A percentile compares a stretch with the other conserved stretches of the same genome.
phyloP scores from a whole-genome alignment of 2,113 vertebrate species.

The Coturnix japonica region DNA sequence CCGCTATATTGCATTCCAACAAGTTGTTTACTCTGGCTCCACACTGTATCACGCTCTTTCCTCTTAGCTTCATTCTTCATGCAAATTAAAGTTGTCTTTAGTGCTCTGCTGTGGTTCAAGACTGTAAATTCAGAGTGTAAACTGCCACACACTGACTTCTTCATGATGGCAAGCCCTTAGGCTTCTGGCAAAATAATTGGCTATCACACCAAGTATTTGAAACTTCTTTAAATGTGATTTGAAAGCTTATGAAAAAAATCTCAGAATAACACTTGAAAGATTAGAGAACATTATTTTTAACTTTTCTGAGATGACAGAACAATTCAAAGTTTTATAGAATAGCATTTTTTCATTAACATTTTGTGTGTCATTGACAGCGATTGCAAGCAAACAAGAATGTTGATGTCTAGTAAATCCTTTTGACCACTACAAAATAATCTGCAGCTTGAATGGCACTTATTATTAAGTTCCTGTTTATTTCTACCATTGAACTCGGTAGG shows the following conservation, averaged over 20 bases:
- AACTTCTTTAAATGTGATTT: not conserved
- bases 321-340: not conserved
- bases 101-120: not conserved
- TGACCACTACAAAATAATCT: not conserved
- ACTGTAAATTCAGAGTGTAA: not conserved
- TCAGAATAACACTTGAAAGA: not conserved
- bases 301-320: not conserved
- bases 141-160: not conserved
- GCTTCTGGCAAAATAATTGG: not conserved
- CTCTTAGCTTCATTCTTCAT: not conserved
- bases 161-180: not conserved
- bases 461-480: not conserved
- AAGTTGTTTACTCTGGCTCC: not conserved
- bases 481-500: not conserved
- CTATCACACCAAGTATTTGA: not conserved
- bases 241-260: not conserved
- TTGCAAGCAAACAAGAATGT: not conserved
- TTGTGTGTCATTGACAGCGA: not conserved
- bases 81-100: not conserved
- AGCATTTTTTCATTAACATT: not conserved
- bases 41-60: not conserved
- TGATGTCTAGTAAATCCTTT: not conserved
- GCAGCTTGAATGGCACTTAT: not conserved
- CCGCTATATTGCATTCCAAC: not conserved
- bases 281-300: conserved; percentile 4